Base-by-base conservation (phyloP, 2,888 invertebrate species). In the Miltochrista miniata region DNA sequence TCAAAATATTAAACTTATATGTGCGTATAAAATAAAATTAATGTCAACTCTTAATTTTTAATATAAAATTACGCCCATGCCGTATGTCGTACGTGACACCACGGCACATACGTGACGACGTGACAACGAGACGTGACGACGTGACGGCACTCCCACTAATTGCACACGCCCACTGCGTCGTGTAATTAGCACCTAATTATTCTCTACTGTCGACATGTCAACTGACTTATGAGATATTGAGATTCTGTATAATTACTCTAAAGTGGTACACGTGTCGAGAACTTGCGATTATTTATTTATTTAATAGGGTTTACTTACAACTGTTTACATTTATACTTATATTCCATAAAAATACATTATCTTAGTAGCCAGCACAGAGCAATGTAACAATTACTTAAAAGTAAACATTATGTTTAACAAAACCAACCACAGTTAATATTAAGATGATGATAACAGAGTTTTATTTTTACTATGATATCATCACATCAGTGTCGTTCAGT, bases 111-210 rank as follows among this genome's bases (percentile, higher is more conserved):
- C 48, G 37, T 37, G 42, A 48, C 36, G 45, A 24, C 29, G 14
- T 35, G 24, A 31, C 31, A 5, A 24, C 31, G 36, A 30, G 11
- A 30, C 39, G 31, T 30, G 24, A 31, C 35, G 33, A 39, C 39
- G 24, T n/a, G 39, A 2, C 43, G 34, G 30, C 7, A 35, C 35
- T 51, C 51, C 4, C 58, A 59, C 57, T 71, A 64, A 70, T 79
- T 78, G 77, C 61, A 61, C 62, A 76, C 81, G 81, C 65, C 73
- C 73, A 68, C 68, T 79, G 76, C 68, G 58, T 75, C 70, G 64
- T 70, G 74, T 87, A 88, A 89, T 89, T 86, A 87, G 79, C 78
- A 74, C 70, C 75, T 81, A 86, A 87, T 88, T 85, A 87, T 78
- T 63, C 54, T 59, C 67, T 68, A 62, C 64, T 67, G 41, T 34